Evolutionary conservation across 2,888 invertebrate genomes (phyloP), one percentile per base, ranked within the genome.

Genomic region (Drosophila borealis): DNA sequence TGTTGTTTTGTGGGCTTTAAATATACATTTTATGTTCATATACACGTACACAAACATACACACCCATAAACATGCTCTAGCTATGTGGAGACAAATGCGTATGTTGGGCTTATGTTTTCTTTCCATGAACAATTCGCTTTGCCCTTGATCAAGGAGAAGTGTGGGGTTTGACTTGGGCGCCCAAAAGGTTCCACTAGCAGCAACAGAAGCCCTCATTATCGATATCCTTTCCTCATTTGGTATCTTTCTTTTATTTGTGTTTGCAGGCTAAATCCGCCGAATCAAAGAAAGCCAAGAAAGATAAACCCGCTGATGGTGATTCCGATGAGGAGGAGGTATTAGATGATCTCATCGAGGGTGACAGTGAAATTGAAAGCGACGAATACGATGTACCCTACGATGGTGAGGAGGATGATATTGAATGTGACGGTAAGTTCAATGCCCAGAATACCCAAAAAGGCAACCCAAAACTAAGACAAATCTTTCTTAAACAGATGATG

Each of bases 251-350:
- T 42, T 51, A 46, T 59, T 53, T 48, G 17, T 17, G 3, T 60
- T 87, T 84, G 8, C 67, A 92, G 92, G 90, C 90, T 62, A 92
- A 92, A 91, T 88, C 89, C 77, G 84, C 91, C 81, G 92, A 92
- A 83, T 83, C 91, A 89, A 92, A 92, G 89, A 92, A 92, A 89
- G 89, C 91, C 70, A 92, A 92, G 88, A 92, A 92, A 87, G 92
- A 88, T 65, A 90, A 88, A 72, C 81, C 89, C 34, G 90, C 82
- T 55, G 91, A 91, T 64, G 90, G 81, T 39, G 91, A 90, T 56
- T 90, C 89, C 42, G 91, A 90, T 74, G 92, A 91, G 33, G 92
- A 92, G 49, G 91, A 92, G 65, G 86, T 79, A 53, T 74, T 90
- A 73, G 90, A 90, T 42, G 91, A 91, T 78, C 82, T 88, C 62